Conservation (phyloP, 2,797 vertebrate species). For the Pempheris klunzingeri region DNA sequence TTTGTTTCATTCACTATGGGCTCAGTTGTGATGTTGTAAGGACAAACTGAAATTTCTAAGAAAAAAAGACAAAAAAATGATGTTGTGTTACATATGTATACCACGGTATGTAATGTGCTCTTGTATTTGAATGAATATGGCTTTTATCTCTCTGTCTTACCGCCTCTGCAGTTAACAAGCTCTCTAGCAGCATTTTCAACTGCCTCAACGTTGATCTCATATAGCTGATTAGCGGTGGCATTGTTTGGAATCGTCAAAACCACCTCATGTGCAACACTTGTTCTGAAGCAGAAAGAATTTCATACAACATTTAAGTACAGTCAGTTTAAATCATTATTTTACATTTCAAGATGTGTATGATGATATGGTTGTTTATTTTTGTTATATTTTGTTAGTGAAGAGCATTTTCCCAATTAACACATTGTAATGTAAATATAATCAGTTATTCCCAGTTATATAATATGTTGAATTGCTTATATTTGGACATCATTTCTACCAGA, state of each 20-base stretch:
- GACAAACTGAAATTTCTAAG: slow-evolving; percentile 12
- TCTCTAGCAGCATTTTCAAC: rapidly evolving
- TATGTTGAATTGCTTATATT: too few species aligned
- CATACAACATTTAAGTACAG: neutral
- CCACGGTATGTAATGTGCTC: neutral
- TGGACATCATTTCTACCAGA: too few species aligned
- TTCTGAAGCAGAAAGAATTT: slow-evolving; percentile 27
- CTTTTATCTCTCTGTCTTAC: slow-evolving; percentile 19
- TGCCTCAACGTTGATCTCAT: rapidly evolving
- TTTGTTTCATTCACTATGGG: neutral
- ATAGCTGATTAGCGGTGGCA: rapidly evolving
- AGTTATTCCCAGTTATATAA: too few species aligned
- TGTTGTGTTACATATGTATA: too few species aligned
- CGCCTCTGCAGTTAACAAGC: neutral
- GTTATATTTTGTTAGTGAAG: too few species aligned
- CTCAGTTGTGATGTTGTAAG: neutral
- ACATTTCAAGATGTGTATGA: too few species aligned
- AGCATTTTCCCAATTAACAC: too few species aligned
- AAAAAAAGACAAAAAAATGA: neutral
- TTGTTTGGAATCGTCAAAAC: slow-evolving; percentile 46
- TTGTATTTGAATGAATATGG: neutral
- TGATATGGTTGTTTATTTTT: too few species aligned
- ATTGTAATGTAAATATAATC: too few species aligned
- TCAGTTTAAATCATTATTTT: too few species aligned
- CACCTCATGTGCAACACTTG: slow-evolving; percentile 57